Conservation (phyloP, 1,140 invertebrate genomes). For the Diabrotica undecimpunctata region DNA sequence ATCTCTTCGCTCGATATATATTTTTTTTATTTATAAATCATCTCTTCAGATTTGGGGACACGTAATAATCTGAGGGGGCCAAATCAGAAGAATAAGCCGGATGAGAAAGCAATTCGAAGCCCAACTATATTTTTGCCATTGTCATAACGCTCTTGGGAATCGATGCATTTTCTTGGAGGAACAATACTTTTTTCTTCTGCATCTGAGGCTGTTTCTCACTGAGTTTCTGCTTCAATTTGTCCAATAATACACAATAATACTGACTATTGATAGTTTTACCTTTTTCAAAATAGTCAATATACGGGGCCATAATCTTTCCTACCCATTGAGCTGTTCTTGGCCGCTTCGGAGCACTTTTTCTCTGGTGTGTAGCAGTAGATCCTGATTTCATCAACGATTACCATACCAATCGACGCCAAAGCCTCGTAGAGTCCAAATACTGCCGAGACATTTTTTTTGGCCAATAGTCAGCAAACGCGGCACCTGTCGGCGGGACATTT, state of each 20-base stretch:
- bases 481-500: too few relatives aligned
- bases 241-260: too few relatives aligned
- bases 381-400: background rate
- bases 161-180: background rate
- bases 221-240: background rate
- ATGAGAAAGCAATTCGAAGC: background rate
- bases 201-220: background rate
- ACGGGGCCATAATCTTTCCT: background rate
- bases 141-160: background rate
- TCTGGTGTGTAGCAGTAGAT: background rate
- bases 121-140: background rate
- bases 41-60: background rate
- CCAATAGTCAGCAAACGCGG: too few relatives aligned
- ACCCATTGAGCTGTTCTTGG: background rate
- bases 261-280: background rate
- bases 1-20: too few relatives aligned
- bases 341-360: background rate
- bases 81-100: background rate
- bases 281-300: background rate
- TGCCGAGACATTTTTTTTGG: too few relatives aligned
- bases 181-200: background rate
- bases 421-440: too few relatives aligned
- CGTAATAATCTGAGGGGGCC: background rate
- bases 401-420: too few relatives aligned
- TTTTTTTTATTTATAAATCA: background rate